Percentiles rank a stretch among this genome's conserved stretches.
Evolutionary conservation across 2,113 vertebrate species (phyloP).

Genomic region (Psephotus haematonotus): DNA sequence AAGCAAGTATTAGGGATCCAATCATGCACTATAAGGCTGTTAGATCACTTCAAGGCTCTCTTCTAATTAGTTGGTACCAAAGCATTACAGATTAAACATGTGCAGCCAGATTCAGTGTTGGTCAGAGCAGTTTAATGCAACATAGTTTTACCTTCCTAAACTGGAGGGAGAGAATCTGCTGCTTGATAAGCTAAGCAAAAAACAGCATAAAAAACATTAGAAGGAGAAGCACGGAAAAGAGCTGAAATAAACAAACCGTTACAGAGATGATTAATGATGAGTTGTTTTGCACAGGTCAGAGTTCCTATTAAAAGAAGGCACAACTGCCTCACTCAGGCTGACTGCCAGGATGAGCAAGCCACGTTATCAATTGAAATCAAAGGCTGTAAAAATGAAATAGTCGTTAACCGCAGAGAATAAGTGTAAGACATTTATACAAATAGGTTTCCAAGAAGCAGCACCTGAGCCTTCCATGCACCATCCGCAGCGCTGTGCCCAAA

Average conservation of each 20-base stretch:
- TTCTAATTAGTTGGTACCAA: constrained; percentile 50
- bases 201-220: constrained; percentile 87
- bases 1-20: background rate
- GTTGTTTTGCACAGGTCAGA: constrained; percentile 58
- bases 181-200: constrained; percentile 91
- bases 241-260: constrained; percentile 50
- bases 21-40: constrained; percentile 7
- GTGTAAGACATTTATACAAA: background rate
- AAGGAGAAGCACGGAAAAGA: constrained; percentile 62
- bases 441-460: constrained; percentile 41
- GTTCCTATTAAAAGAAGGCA: constrained; percentile 75
- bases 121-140: constrained; percentile 70
- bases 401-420: constrained; percentile 37
- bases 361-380: constrained; percentile 39
- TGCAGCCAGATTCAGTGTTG: constrained; percentile 37
- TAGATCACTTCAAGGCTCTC: constrained; percentile 6
- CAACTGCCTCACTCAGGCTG: constrained; percentile 66
- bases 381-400: constrained; percentile 64
- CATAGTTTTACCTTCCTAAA: constrained; percentile 88
- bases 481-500: background rate
- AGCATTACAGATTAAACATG: constrained; percentile 5
- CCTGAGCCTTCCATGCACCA: constrained; percentile 51
- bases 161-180: constrained; percentile 90
- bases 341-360: constrained; percentile 60
- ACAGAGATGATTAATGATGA: constrained; percentile 65